A percentile compares a stretch with the other conserved stretches of the same genome.
phyloP scores from a whole-genome alignment of 2,888 invertebrate genomes.

The Melieria picta region DNA sequence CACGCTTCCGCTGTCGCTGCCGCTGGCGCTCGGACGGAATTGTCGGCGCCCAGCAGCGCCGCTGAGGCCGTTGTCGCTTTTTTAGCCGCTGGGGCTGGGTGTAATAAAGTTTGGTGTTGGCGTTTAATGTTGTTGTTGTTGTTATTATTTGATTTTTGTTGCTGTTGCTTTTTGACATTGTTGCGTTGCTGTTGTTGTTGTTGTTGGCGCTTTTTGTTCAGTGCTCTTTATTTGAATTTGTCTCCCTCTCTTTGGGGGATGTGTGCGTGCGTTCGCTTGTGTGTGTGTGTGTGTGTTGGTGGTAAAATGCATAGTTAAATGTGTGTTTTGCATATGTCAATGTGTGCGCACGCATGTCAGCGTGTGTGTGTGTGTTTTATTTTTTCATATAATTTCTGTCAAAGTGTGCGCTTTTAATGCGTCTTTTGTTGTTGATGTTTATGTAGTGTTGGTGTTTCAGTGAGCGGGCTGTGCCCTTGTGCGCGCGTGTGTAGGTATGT shows the following conservation, averaged over 20 bases:
- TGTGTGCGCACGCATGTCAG: background rate
- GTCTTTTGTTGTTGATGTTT: too few species aligned
- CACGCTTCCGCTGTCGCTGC: conserved; percentile 9
- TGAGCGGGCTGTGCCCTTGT: background rate
- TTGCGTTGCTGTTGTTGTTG: background rate
- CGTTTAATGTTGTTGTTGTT: background rate
- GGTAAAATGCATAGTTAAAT: conserved; percentile 1
- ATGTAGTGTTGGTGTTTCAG: too few species aligned
- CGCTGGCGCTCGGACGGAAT: background rate
- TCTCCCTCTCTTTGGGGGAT: background rate
- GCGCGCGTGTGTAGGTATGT: background rate
- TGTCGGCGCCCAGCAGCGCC: too few species aligned
- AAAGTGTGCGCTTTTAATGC: too few species aligned
- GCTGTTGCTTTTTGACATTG: background rate
- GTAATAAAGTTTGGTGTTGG: too few species aligned
- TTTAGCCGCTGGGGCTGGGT: too few species aligned
- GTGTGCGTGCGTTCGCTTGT: background rate
- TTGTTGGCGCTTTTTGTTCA: background rate
- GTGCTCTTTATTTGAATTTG: background rate
- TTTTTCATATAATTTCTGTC: background rate
- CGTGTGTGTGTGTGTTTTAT: background rate
- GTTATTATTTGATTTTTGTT: background rate
- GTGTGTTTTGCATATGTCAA: background rate
- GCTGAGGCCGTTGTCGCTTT: too few species aligned
- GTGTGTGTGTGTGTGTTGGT: conserved; percentile 12